Conservation (phyloP, 2,888 invertebrate genomes). For the Schizotus pectinicornis region DNA sequence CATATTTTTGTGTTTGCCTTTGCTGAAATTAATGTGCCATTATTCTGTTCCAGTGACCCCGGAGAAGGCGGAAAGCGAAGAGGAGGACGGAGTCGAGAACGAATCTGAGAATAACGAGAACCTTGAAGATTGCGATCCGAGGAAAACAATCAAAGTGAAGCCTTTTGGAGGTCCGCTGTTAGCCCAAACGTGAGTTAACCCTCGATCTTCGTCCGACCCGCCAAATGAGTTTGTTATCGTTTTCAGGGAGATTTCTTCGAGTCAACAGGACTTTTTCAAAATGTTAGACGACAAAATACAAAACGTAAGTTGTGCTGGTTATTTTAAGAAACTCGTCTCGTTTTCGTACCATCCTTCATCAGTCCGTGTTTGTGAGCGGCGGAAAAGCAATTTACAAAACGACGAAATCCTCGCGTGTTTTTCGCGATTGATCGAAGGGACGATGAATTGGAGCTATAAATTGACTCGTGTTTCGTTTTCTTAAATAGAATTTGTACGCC, state of each 20-base stretch:
- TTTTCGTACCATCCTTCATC: too few species aligned
- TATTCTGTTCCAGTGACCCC: conserved; percentile 46
- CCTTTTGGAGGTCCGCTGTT: conserved; percentile 54
- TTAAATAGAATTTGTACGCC: too few species aligned
- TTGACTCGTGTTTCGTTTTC: neutral
- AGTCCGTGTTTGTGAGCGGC: too few species aligned
- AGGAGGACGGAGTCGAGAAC: conserved; percentile 45
- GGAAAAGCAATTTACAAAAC: too few species aligned
- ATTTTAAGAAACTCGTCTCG: too few species aligned
- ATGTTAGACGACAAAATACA: conserved; percentile 93
- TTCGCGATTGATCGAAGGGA: too few species aligned
- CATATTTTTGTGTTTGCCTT: neutral
- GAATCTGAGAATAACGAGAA: conserved; percentile 47
- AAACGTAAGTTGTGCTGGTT: conserved; percentile 66
- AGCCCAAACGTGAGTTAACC: conserved; percentile 52
- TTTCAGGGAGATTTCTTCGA: conserved; percentile 85
- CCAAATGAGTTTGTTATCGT: conserved; percentile 19
- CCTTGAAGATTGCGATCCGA: conserved; percentile 49
- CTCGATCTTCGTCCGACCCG: neutral
- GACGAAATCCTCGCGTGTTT: too few species aligned
- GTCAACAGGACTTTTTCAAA: conserved; percentile 91
- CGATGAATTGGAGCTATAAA: neutral
- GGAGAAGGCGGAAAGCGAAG: conserved; percentile 51
- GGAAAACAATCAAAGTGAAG: conserved; percentile 52
- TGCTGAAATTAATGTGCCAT: neutral